Base-by-base conservation (phyloP, 2,888 invertebrate species). In the Arrhopalites spinosus region DNA sequence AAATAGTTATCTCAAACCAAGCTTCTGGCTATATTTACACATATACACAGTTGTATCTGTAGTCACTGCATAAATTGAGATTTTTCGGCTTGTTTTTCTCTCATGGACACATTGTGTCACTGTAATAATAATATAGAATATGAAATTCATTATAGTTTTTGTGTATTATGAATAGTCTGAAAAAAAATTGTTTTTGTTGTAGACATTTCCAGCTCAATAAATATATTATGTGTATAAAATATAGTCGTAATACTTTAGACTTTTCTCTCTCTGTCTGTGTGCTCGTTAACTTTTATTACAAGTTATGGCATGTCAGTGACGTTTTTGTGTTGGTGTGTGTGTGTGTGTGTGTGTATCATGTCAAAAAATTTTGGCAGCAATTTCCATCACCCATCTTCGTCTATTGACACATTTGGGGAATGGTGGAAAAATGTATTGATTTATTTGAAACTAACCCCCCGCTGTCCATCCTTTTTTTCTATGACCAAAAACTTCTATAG, bases 281-380 rank as follows among this genome's bases (percentile, higher is more conserved):
- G 3, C 68, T 68, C 68, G 47, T 68, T 45, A 68, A 50, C 47
- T 68, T 68, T 68, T 68, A 68, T 68, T 45, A 47, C 25, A 20
- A 53, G 53, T 53, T 53, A 53, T 53, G 53, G 23, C 53, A 20
- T 53, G 53, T 20, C 53, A 36, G n/a, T 53, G 53, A 17, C 53
- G 53, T 53, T 53, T n/a, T 53, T 36, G 36, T 36, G 36, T 36
- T 36, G 36, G 36, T 36, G 36, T 36, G 36, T 36, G 36, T 36
- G 36, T 36, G 36, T 36, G 3, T 3, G 36, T 36, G 36, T 36
- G 36, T 36, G 36, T n/a, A 11, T 36, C 5, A 36, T 36, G 36
- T 36, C 36, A 36, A 36, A 36, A 36, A 36, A 36, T 36, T 36
- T 36, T 36, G 36, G 36, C 36, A 36, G 36, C 36, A 7, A 36